Evolutionary conservation across 2,888 invertebrate species (phyloP), one percentile per base, ranked within the genome.

Genomic region (Machimus rusticus): DNA sequence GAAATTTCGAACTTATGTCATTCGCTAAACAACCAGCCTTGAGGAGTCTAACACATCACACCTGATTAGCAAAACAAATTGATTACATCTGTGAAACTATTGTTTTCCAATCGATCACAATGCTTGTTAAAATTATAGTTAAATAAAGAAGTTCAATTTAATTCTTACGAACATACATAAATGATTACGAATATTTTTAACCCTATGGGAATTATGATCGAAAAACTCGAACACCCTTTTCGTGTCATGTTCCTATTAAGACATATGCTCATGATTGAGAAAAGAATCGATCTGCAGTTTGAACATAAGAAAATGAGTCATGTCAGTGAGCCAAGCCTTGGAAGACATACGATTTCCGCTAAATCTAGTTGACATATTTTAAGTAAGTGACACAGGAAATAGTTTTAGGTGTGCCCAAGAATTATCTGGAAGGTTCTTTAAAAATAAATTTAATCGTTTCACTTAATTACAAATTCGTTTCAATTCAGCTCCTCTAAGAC

Each of bases 311-410:
- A 51, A 34, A 9, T 77, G 77, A 77, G 77, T 37, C 39, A 77
- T 76, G 76, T 37, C 77, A 77, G 34, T 6, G 37, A 37, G 39
- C 77, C n/a, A 51, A 51, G 14, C 74, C 74, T 19, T 46, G 31
- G 46, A 46, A 39, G 79, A 79, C 51, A 28, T 23, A 79, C 46
- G 31, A 79, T 51, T 79, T 79, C 79, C 79, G 79, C 46, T 46
- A 46, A 79, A 46, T 51, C 43, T 79, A 31, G 79, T 79, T 79
- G 79, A 79, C 79, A 79, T 51, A 39, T 79, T 31, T 77, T 77
- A 37, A 77, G 76, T 76, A 76, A 51, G n/a, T 51, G 51, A 77
- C 37, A 77, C 34, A 31, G 77, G 77, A 77, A 77, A 77, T 77
- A 77, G 77, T 77, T 77, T 37, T n/a, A 77, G 77, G 77, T 77